phyloP scores from a whole-genome alignment of 1,140 invertebrate genomes.

The Lanistes nyassanus region DNA sequence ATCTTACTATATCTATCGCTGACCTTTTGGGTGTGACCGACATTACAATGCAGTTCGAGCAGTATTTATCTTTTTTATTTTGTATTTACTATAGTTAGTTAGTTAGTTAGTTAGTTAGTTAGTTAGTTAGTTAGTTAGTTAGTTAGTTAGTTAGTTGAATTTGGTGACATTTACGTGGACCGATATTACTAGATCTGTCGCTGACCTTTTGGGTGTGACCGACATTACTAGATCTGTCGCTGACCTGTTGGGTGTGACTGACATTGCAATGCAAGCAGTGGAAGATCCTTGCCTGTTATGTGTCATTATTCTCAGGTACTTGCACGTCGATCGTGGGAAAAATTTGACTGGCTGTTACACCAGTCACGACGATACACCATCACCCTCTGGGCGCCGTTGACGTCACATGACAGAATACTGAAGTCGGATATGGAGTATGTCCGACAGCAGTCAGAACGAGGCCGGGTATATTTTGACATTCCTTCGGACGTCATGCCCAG shows the following conservation, averaged over 20 bases:
- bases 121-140: too few species aligned
- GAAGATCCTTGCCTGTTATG: background rate
- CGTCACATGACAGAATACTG: constrained; percentile 30
- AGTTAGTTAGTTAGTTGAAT: too few species aligned
- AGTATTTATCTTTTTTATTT: constrained; percentile 16
- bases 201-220: too few species aligned
- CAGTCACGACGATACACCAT: constrained; percentile 44
- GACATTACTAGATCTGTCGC: too few species aligned
- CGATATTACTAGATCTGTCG: too few species aligned
- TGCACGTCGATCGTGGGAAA: constrained; percentile 34
- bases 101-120: too few species aligned
- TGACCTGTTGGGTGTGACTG: too few species aligned
- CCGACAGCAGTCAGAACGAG: constrained; percentile 31
- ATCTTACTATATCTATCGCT: too few species aligned
- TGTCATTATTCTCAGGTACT: constrained; percentile 10
- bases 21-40: too few species aligned
- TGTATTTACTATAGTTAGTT: background rate
- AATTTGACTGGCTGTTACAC: constrained; percentile 41
- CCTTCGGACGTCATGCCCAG: constrained; percentile 34
- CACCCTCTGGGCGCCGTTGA: constrained; percentile 35
- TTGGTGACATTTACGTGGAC: too few species aligned
- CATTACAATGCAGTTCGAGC: constrained; percentile 47
- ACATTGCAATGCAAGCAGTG: too few species aligned
- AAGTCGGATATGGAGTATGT: constrained; percentile 39
- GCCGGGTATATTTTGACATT: constrained; percentile 42